Evolutionary conservation across 2,113 vertebrate species (phyloP).

Genomic region (Cavia porcellus): DNA sequence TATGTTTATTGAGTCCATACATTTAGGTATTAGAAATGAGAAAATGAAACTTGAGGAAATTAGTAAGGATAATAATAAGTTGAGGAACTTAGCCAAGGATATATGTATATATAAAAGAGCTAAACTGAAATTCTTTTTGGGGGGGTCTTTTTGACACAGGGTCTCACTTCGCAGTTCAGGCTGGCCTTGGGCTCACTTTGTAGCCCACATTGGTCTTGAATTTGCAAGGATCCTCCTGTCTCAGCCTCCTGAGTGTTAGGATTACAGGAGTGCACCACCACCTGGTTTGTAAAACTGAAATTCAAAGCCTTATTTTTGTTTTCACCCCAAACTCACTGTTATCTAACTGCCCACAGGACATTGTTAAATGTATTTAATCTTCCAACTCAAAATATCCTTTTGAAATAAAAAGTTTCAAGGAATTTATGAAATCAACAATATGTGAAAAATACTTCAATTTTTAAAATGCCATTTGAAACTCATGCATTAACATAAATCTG

Average conservation of each 20-base stretch:
- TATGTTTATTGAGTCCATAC: background rate
- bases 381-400: background rate
- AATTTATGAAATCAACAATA: background rate
- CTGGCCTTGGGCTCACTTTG: too few relatives aligned
- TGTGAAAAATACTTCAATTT: background rate
- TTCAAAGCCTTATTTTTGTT: background rate
- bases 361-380: background rate
- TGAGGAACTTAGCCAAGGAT: background rate
- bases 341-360: background rate
- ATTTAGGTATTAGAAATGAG: background rate
- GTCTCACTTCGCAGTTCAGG: too few relatives aligned
- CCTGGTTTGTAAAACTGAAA: background rate
- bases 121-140: too few relatives aligned
- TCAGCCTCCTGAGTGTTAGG: too few relatives aligned
- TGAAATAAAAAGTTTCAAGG: background rate
- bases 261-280: too few relatives aligned
- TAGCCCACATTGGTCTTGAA: too few relatives aligned
- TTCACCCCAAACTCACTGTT: background rate
- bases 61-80: background rate
- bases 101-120: background rate
- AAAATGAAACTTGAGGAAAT: background rate
- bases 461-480: background rate
- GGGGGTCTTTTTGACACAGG: too few relatives aligned
- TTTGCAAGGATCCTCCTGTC: too few relatives aligned
- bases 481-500: background rate